A percentile compares a stretch with the other conserved stretches of the same genome.
phyloP scores from a whole-genome alignment of 2,797 vertebrate species.

The Cyclopterus lumpus region DNA sequence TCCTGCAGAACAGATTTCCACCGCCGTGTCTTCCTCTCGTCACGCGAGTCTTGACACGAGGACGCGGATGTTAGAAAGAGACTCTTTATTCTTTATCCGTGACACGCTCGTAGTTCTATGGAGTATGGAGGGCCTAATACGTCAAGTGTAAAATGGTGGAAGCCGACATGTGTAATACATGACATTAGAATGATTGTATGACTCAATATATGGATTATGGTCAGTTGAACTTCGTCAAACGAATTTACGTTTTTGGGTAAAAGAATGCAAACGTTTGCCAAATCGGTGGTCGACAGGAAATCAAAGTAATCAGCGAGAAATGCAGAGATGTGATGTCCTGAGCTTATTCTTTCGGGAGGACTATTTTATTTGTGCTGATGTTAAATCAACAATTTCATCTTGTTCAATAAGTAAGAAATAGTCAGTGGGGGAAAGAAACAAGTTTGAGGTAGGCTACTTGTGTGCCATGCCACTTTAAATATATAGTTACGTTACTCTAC shows the following conservation, averaged over 20 bases:
- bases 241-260: background rate
- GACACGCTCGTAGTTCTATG: background rate
- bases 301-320: conserved; percentile 30
- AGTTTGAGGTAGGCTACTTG: background rate
- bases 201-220: background rate
- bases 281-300: conserved; percentile 25
- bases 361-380: too few species aligned
- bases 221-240: background rate
- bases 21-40: conserved; percentile 34
- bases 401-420: background rate
- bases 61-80: background rate
- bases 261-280: too few species aligned
- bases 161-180: background rate
- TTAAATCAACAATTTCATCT: background rate
- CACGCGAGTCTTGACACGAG: conserved; percentile 24
- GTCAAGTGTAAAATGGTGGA: background rate
- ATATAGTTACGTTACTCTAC: background rate
- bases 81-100: background rate
- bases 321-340: background rate
- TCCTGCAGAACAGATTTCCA: conserved; percentile 40
- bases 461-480: background rate
- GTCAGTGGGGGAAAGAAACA: background rate
- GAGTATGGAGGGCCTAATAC: too few species aligned
- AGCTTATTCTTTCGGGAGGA: background rate
- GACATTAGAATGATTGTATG: background rate